Evolutionary conservation across 2,797 vertebrate species (phyloP).

Genomic region (Mergus octosetaceus): DNA sequence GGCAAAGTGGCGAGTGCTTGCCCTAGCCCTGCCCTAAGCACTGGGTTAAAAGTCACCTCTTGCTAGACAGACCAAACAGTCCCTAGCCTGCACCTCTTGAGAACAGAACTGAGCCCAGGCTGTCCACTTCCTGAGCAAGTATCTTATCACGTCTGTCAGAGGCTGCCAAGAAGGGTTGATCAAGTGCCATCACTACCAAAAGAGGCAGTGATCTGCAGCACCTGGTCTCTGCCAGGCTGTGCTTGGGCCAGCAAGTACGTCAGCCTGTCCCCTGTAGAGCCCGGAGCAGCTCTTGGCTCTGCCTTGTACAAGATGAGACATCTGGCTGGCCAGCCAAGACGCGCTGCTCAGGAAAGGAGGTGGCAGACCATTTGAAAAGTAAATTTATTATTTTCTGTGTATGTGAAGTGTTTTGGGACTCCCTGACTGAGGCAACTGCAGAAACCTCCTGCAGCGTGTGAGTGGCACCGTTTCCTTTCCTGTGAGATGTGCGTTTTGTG

Average conservation of each 20-base stretch:
- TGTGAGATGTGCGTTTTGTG: background rate
- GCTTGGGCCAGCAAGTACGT: background rate
- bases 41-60: background rate
- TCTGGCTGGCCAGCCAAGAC: background rate
- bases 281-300: background rate
- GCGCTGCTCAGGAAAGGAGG: background rate
- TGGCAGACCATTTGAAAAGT: background rate
- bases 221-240: background rate
- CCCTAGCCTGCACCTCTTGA: background rate
- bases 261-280: background rate
- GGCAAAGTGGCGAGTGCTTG: background rate
- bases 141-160: background rate
- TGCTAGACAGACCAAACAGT: background rate
- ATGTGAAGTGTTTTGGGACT: background rate
- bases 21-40: background rate
- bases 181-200: background rate
- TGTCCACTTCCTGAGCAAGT: background rate
- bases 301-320: background rate
- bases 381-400: background rate
- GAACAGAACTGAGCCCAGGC: background rate
- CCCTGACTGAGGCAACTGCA: background rate
- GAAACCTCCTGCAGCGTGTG: background rate
- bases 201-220: constrained; percentile 24
- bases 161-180: constrained; percentile 18
- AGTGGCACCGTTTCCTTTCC: background rate